Evolutionary conservation across 2,113 vertebrate species (phyloP).

Genomic region (Callospermophilus lateralis): DNA sequence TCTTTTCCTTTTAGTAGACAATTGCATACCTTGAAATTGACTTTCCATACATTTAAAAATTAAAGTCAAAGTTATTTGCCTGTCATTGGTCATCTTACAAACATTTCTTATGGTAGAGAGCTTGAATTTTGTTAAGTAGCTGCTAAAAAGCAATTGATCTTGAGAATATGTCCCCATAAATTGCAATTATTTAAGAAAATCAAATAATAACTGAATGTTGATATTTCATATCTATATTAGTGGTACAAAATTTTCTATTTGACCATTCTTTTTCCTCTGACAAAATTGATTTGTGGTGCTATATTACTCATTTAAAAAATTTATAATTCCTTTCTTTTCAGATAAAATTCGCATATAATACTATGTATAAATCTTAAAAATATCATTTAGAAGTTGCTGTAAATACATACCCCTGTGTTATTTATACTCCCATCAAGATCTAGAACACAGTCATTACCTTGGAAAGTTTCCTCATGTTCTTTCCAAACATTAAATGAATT

Average conservation of each 20-base stretch:
- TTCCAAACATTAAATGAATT: conserved; percentile 3
- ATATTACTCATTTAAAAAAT: not conserved
- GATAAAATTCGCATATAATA: not conserved
- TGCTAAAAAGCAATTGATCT: conserved; percentile 35
- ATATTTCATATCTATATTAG: conserved; percentile 27
- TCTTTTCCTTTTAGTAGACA: conserved; percentile 45
- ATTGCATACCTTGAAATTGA: conserved; percentile 39
- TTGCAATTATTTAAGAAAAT: conserved; percentile 43
- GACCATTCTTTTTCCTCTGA: not conserved
- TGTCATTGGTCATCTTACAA: conserved; percentile 33
- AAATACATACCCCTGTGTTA: not conserved
- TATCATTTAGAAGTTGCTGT: too few species aligned
- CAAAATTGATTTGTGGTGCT: not conserved
- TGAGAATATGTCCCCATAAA: not conserved
- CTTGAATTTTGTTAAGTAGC: conserved; percentile 45
- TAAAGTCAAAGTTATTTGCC: conserved; percentile 38
- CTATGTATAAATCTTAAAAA: not conserved
- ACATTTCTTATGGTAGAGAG: conserved; percentile 44
- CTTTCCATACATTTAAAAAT: conserved; percentile 46
- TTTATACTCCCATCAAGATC: not conserved
- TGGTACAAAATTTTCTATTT: not conserved
- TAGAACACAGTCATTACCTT: not conserved
- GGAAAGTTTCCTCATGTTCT: not conserved
- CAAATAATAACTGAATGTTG: conserved; percentile 16
- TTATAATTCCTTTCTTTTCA: not conserved